Percentiles rank a stretch among this genome's conserved stretches.
Conservation (phyloP, 2,113 vertebrate species). For the Prunella fulvescens region DNA sequence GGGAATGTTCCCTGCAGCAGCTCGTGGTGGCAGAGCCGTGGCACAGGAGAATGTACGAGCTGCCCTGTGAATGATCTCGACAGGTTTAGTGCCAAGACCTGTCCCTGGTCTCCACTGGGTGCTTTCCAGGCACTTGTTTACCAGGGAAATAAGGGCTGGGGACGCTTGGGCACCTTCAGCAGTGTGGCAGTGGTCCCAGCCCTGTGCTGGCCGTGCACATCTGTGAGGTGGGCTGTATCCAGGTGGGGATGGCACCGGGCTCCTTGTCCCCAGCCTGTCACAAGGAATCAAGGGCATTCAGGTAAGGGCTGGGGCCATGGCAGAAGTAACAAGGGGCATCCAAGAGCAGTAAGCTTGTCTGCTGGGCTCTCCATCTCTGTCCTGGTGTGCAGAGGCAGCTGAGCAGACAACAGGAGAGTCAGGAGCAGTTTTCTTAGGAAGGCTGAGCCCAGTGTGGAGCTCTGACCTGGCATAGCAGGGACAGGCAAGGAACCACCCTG, state of each 20-base stretch:
- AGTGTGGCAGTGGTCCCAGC: too few relatives aligned
- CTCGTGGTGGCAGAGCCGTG: background rate
- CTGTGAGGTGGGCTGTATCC: background rate
- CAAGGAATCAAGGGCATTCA: accelerated
- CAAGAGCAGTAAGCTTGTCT: background rate
- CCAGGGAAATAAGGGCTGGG: background rate
- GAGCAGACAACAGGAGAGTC: background rate
- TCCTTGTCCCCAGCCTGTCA: background rate
- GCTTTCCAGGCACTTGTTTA: background rate
- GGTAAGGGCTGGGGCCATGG: background rate
- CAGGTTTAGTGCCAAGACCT: background rate
- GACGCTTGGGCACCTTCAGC: too few relatives aligned
- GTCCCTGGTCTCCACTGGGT: background rate
- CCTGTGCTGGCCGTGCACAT: accelerated
- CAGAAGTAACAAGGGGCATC: background rate
- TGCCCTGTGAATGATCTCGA: background rate
- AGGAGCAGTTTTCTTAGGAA: background rate
- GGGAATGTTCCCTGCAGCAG: background rate
- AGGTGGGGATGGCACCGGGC: background rate
- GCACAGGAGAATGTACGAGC: background rate
- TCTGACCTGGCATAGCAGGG: background rate
- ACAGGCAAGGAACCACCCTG: accelerated
- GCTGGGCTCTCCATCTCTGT: background rate
- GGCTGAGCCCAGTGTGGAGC: background rate
- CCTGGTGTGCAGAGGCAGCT: background rate